Base-by-base conservation (phyloP, 1,140 invertebrate genomes). In the Eumeta japonica region DNA sequence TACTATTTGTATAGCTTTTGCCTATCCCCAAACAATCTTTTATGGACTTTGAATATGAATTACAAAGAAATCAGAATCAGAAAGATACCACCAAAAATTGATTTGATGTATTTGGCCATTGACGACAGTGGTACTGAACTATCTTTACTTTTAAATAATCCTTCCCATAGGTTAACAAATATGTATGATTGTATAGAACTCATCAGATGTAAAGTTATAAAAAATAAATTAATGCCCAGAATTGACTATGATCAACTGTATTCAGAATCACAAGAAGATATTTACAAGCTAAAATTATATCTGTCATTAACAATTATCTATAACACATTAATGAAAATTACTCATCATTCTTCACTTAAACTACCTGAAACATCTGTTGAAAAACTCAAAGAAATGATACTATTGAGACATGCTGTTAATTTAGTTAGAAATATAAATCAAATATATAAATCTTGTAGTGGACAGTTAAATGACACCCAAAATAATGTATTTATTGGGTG, bases 221-320 rank as follows among this genome's bases (percentile, higher is more conserved):
- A 66, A 46, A 41, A 38, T 3, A 66, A 55, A 33, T 41, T 20
- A 9, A 31, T 63, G n/a, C 65, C 68, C n/a, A n/a, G 39, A 20
- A 28, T 57, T 34, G 50, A 67, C 41, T 63, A 48, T 43, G 16
- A 45, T 38, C 15, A 44, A 14, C 37, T 73, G 12, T 56, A 60
- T 16, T 28, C 32, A 35, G 50, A 58, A 15, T 45, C 38, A 2
- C 35, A 52, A 7, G 47, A 28, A 12, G 49, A 70, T 46, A 36
- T 55, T 3, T 68, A 62, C 35, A 62, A 55, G 37, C 16, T 56
- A 2, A 73, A 67, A 54, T 27, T 73, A 1, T 68, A 66, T 54
- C 49, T 59, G 18, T 41, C 61, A 19, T 20, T 68, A 7, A 27
- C 61, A 16, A 48, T 28, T 12, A 30, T 65, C 3, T 61, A 55